A percentile compares a stretch with the other conserved stretches of the same genome.
These are phyloP conservation scores for Chaetops frenatus DNA, from an alignment of 2,113 vertebrate species.

Conservation along the genomic window DNA sequence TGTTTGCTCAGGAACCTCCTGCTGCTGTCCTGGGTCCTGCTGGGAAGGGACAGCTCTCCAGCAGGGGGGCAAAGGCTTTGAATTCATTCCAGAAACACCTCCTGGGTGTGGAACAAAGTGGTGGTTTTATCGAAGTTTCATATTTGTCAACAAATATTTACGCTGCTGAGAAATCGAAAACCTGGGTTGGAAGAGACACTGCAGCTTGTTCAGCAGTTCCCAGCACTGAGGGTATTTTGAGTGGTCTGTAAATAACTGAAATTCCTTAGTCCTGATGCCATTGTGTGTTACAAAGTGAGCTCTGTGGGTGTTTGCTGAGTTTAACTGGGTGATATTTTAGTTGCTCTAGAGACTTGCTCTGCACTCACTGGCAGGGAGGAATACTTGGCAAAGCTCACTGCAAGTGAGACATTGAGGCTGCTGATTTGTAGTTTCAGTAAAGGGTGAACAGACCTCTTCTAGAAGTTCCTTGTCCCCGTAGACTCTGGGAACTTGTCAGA, in stretches of 20 bases:
- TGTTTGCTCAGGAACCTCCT: not conserved
- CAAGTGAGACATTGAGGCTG: fast-evolving
- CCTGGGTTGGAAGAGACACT: not conserved
- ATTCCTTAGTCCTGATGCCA: not conserved
- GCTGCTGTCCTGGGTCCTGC: not conserved
- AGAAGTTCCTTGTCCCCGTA: not conserved
- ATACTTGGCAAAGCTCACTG: not conserved
- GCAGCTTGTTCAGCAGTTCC: not conserved
- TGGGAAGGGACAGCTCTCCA: not conserved
- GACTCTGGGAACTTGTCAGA: not conserved
- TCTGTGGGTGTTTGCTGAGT: not conserved
- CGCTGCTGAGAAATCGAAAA: not conserved
- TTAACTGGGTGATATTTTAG: not conserved
- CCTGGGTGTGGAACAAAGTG: not conserved
- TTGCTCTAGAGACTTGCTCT: not conserved
- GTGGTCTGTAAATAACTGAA: not conserved
- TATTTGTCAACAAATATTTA: not conserved
- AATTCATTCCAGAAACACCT: not conserved
- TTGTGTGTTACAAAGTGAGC: not conserved
- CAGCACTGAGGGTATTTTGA: not conserved
- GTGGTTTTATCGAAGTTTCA: not conserved
- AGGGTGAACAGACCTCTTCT: not conserved
- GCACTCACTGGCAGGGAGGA: not conserved
- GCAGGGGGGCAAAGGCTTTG: not conserved
- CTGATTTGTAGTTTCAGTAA: not conserved